These are phyloP conservation scores for Microcebus tavaratra DNA, from an alignment of 2,113 vertebrate genomes.

Conservation along the genomic window DNA sequence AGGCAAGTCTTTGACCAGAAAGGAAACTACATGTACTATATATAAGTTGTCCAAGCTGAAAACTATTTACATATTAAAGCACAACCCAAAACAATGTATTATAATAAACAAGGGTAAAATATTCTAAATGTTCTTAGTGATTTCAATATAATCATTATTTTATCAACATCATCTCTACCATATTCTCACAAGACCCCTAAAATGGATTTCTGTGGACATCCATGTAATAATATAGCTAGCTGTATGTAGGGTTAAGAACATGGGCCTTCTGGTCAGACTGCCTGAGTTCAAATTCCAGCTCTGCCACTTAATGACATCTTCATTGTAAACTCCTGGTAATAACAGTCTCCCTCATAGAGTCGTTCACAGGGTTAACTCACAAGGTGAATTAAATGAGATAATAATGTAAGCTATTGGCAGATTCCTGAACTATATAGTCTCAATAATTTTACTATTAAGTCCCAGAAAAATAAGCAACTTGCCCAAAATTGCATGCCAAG, in stretches of 20 bases:
- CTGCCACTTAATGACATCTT: neutral
- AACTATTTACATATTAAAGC: neutral
- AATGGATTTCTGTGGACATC: neutral
- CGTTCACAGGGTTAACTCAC: neutral
- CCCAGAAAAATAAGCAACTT: conserved; percentile 14
- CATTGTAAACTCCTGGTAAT: neutral
- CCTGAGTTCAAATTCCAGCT: neutral
- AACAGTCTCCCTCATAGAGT: neutral
- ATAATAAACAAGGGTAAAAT: conserved; percentile 3
- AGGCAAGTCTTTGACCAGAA: neutral
- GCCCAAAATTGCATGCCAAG: neutral
- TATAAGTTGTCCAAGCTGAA: neutral
- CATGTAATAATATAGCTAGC: neutral
- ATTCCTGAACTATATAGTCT: neutral
- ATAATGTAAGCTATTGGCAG: neutral
- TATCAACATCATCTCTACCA: neutral
- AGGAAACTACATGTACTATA: neutral
- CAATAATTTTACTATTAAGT: neutral
- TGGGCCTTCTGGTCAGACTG: neutral
- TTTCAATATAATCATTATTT: neutral
- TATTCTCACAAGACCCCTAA: neutral
- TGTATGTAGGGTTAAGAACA: neutral
- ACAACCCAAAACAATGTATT: neutral
- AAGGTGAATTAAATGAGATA: neutral
- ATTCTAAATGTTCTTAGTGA: conserved; percentile 12